phyloP scores from a whole-genome alignment of 2,888 invertebrate species.

The Calliphora vomitoria region DNA sequence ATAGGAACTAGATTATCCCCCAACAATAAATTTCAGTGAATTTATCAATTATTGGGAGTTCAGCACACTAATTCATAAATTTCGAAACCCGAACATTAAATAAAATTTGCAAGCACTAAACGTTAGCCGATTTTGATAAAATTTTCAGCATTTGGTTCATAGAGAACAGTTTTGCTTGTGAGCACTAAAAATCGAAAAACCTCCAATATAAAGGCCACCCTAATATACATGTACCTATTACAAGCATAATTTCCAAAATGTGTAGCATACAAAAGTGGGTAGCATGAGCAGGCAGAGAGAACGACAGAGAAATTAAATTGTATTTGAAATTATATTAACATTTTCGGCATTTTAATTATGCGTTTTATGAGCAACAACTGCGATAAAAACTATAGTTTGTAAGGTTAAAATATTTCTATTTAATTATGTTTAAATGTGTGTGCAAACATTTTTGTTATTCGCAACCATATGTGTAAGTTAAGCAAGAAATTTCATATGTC shows the following conservation, averaged over 20 bases:
- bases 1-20: too few relatives aligned
- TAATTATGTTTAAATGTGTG: conserved; percentile 12
- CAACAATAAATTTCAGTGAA: too few relatives aligned
- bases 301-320: conserved; percentile 22
- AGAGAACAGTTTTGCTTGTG: too few relatives aligned
- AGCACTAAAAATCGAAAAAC: too few relatives aligned
- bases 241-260: background rate
- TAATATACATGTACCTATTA: background rate
- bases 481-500: background rate
- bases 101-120: too few relatives aligned
- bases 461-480: background rate
- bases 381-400: conserved; percentile 1
- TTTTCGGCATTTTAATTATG: conserved; percentile 40
- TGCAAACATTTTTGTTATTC: background rate
- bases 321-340: conserved; percentile 48
- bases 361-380: background rate
- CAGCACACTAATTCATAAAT: too few relatives aligned
- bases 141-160: too few relatives aligned
- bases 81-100: too few relatives aligned
- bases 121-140: too few relatives aligned
- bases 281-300: background rate
- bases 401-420: background rate
- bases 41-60: too few relatives aligned
- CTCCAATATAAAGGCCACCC: too few relatives aligned
- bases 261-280: too few relatives aligned